These are phyloP conservation scores for Uromys caudimaculatus DNA, from an alignment of 2,797 vertebrate species.

Conservation along the genomic window DNA sequence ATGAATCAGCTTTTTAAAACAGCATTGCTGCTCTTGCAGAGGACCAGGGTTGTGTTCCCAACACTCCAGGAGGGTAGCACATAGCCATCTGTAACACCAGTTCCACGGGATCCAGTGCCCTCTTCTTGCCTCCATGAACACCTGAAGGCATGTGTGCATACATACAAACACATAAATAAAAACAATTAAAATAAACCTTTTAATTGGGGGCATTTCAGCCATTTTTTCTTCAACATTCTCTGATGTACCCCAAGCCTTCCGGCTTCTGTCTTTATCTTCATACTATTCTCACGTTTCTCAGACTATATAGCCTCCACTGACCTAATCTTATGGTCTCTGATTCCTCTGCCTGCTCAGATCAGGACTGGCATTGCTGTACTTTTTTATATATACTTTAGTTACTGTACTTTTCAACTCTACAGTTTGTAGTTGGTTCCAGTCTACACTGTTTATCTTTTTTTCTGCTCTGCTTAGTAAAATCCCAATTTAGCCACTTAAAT, in stretches of 20 bases:
- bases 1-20: not conserved
- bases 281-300: not conserved
- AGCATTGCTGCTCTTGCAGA: not conserved
- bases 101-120: not conserved
- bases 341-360: not conserved
- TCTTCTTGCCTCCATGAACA: not conserved
- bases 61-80: too few species aligned
- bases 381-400: not conserved
- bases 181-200: not conserved
- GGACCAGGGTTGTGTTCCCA: not conserved
- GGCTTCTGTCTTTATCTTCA: not conserved
- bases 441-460: not conserved
- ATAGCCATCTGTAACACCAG: too few species aligned
- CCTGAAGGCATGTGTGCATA: not conserved
- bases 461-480: not conserved
- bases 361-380: not conserved
- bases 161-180: not conserved
- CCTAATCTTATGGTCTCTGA: not conserved
- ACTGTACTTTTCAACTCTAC: not conserved
- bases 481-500: not conserved
- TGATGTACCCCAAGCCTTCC: too few species aligned
- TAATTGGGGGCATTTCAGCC: not conserved
- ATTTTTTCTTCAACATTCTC: not conserved
- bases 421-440: not conserved
- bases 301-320: not conserved